phyloP scores from a whole-genome alignment of 2,888 invertebrate genomes.

The Lysandra bellargus region DNA sequence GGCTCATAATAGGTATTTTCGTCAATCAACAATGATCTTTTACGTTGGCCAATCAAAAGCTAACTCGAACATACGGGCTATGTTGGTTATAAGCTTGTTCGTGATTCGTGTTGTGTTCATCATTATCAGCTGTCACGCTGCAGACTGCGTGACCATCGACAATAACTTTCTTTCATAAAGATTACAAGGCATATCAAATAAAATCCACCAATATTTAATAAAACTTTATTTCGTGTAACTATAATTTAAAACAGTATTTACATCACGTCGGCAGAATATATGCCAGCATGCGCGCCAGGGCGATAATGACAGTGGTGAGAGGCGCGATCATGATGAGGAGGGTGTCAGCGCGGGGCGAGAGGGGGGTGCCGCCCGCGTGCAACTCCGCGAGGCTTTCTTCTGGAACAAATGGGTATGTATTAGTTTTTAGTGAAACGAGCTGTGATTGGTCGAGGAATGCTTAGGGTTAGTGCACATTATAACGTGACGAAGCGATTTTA shows the following conservation, averaged over 20 bases:
- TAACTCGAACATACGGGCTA: no score
- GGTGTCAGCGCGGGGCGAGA: conserved; percentile 53
- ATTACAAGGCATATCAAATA: neutral
- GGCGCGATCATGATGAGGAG: conserved; percentile 50
- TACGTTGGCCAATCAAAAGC: no score
- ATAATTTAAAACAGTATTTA: conserved; percentile 50
- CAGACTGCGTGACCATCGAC: neutral
- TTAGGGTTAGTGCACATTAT: no score
- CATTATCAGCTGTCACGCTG: no score
- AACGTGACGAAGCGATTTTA: no score
- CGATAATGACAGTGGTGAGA: conserved; percentile 49
- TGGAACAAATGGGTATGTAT: conserved; percentile 61
- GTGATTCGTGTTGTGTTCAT: no score
- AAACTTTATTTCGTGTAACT: conserved; percentile 74
- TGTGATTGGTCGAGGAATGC: no score
- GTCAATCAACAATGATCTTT: no score
- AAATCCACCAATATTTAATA: conserved; percentile 49
- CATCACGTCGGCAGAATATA: conserved; percentile 68
- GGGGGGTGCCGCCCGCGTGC: conserved; percentile 60
- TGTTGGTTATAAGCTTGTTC: no score
- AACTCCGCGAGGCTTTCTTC: conserved; percentile 77
- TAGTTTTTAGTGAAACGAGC: neutral
- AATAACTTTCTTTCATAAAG: neutral
- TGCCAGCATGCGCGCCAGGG: conserved; percentile 2
- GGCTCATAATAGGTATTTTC: no score